Percentiles rank a stretch among this genome's conserved stretches.
Evolutionary conservation across 2,113 vertebrate genomes (phyloP).

Genomic region (Bostrychus sinensis): DNA sequence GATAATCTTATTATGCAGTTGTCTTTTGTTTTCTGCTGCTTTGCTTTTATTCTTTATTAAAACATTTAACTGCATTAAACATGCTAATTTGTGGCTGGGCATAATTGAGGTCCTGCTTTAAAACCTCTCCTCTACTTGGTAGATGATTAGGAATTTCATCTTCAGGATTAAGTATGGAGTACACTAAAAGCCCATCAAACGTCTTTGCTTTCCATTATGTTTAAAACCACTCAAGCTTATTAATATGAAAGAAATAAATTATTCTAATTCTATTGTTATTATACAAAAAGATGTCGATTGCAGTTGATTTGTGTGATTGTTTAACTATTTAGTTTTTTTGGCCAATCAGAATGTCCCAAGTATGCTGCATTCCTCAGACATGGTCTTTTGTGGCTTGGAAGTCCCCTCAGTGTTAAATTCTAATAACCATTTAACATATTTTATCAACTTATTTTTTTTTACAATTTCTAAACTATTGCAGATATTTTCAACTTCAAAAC

Average conservation of each 20-base stretch:
- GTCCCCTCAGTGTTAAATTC: too few relatives aligned
- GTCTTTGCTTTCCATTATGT: slow-evolving; percentile 74
- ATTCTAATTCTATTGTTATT: slow-evolving; percentile 67
- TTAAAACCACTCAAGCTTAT: slow-evolving; percentile 77
- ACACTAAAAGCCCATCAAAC: slow-evolving; percentile 74
- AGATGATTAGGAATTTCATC: slow-evolving; percentile 81
- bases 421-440: too few relatives aligned
- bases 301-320: slow-evolving; percentile 61
- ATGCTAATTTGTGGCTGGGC: slow-evolving; percentile 76
- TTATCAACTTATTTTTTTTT: too few relatives aligned
- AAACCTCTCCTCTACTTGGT: slow-evolving; percentile 75
- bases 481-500: too few relatives aligned
- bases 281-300: slow-evolving; percentile 69
- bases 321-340: slow-evolving; percentile 48
- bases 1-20: slow-evolving; percentile 81
- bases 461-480: too few relatives aligned
- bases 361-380: neutral
- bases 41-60: slow-evolving; percentile 79
- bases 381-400: neutral
- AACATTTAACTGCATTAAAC: slow-evolving; percentile 79
- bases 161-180: slow-evolving; percentile 75
- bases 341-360: slow-evolving; percentile 36
- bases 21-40: slow-evolving; percentile 78
- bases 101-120: slow-evolving; percentile 80
- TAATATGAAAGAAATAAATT: slow-evolving; percentile 75